These are phyloP conservation scores for Ictalurus furcatus DNA, from an alignment of 2,113 vertebrate genomes.

Conservation along the genomic window DNA sequence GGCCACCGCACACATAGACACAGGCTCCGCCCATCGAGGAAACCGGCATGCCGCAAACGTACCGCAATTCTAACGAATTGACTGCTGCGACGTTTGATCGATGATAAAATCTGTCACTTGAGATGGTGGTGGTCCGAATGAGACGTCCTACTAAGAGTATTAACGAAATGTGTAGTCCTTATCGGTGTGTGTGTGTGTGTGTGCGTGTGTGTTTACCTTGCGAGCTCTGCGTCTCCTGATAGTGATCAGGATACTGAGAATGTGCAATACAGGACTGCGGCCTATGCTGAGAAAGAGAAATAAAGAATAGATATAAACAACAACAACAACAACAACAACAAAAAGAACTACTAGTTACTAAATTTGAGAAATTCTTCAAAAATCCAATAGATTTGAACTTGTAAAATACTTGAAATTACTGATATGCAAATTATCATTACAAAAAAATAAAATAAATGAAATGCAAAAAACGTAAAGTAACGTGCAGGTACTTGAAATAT, in stretches of 20 bases:
- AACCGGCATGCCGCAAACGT: too few species aligned
- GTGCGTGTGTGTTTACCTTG: slow-evolving; percentile 71
- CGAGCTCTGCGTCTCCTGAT: slow-evolving; percentile 92
- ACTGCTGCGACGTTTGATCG: too few species aligned
- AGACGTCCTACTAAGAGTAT: background rate
- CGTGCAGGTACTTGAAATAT: background rate
- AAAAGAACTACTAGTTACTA: background rate
- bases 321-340: background rate
- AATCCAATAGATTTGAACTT: background rate
- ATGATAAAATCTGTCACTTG: background rate
- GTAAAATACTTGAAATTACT: background rate
- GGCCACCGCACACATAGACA: too few species aligned
- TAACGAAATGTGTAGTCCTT: background rate
- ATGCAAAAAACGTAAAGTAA: background rate
- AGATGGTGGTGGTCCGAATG: background rate
- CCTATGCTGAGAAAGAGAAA: slow-evolving; percentile 73
- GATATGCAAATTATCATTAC: background rate
- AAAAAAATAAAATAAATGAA: background rate
- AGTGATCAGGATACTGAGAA: slow-evolving; percentile 87
- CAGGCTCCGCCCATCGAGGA: too few species aligned
- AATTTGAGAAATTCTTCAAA: background rate
- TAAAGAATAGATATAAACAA: slow-evolving; percentile 12
- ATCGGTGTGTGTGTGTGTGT: slow-evolving; percentile 11
- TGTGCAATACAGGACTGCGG: slow-evolving; percentile 93
- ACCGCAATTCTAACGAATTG: too few species aligned